Base-by-base conservation (phyloP, 2,888 invertebrate genomes). In the Candidula unifasciata region DNA sequence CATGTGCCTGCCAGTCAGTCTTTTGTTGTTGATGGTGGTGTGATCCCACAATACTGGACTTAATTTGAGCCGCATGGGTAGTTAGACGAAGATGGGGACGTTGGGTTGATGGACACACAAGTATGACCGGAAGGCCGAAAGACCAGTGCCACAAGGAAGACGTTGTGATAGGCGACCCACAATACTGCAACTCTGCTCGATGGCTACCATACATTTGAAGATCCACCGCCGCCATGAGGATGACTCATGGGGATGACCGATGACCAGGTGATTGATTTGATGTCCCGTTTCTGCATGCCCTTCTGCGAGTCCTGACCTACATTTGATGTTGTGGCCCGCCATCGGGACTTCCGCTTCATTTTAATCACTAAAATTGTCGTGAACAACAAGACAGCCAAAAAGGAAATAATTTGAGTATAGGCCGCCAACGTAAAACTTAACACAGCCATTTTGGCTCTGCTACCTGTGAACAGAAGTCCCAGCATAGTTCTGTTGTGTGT, bases 401-500 rank as follows among this genome's bases (percentile, higher is more conserved):
- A 80, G 3, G 69, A 37, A 2, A 57, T 21, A 2, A 54, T 24
- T 10, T 54, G 54, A 0, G 30, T 30, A 10, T 79, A 30, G 10
- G 79, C 78, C 2, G 66, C 37, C 30, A 78, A 16, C 1, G 44
- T 27, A 37, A 66, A 64, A 24, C 52, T 82, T 1, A 64, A 37
- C 0, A 35, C 69, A 24, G 16, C 44, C 27, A 82, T 35, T 30
- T 73, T 73, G 37, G 57, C 3, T 33, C 54, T 79, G 35, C 74
- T 66, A 27, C 27, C 35, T 1, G 66, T 83, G 80, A 66, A 77
- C 1, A 71, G 21, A 35, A 69, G 68, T 18, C 83, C 74, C n/a
- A 82, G 57, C 82, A 82, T 37, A 5, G 82, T 35, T 64, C 54
- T 73, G 64, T 82, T 82, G 0, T 64, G 18, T 0, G 18, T 1